phyloP scores from a whole-genome alignment of 2,797 vertebrate genomes.

The Myotis vivesi region DNA sequence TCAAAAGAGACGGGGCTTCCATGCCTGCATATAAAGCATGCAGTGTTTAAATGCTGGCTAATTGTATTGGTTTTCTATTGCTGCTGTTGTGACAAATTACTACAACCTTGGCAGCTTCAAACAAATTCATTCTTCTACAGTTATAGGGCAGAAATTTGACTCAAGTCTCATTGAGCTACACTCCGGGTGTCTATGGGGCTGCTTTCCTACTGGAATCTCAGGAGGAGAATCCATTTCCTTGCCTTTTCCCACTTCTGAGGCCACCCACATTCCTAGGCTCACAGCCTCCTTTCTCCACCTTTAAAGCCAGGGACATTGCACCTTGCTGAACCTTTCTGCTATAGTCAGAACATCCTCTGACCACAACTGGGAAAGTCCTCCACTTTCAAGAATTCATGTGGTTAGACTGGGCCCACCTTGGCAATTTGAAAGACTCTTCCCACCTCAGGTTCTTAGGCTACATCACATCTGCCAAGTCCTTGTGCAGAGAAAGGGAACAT shows the following conservation, averaged over 20 bases:
- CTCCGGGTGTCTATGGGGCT: rapidly evolving
- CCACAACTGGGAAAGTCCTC: not conserved
- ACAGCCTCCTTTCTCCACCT: not conserved
- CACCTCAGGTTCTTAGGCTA: not conserved
- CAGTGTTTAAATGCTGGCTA: not conserved
- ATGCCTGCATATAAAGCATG: not conserved
- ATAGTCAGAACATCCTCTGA: not conserved
- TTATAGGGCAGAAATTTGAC: not conserved
- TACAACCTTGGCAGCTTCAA: not conserved
- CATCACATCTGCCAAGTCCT: not conserved
- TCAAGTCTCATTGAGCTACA: not conserved
- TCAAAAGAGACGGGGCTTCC: not conserved
- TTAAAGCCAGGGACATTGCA: not conserved
- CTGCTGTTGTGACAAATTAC: not conserved
- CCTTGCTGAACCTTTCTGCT: not conserved
- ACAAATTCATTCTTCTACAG: not conserved
- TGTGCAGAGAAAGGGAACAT: not conserved
- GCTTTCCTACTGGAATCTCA: not conserved
- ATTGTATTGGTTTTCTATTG: not conserved
- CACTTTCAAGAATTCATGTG: not conserved
- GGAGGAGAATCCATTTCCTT: not conserved
- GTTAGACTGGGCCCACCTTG: not conserved
- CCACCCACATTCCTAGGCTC: not conserved
- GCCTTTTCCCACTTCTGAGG: not conserved
- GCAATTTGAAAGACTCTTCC: not conserved